Conservation (phyloP, 2,797 vertebrate genomes). For the Antrozous pallidus region DNA sequence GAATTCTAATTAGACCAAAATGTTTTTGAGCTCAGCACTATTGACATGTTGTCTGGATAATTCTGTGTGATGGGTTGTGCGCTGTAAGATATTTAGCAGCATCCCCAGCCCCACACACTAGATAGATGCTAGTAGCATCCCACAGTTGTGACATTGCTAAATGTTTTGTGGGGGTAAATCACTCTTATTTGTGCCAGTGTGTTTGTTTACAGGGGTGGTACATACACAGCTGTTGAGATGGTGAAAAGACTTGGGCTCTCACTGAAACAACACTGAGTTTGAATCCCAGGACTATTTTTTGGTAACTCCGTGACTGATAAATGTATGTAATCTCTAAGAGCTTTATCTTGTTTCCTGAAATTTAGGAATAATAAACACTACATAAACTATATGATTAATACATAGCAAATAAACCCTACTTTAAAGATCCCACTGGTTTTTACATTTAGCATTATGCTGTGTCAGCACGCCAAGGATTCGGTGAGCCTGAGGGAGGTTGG, state of each 20-base stretch:
- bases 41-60: neutral
- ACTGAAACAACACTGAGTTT: neutral
- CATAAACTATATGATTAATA: neutral
- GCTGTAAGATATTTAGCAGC: neutral
- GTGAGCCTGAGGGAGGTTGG: too few species aligned
- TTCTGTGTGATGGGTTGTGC: neutral
- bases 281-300: neutral
- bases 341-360: neutral
- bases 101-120: neutral
- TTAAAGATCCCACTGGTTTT: neutral
- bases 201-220: neutral
- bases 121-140: neutral
- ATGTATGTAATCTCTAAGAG: neutral
- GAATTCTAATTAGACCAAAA: neutral
- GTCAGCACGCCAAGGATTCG: too few species aligned
- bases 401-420: neutral
- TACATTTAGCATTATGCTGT: neutral
- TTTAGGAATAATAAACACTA: neutral
- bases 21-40: neutral
- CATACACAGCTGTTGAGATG: neutral
- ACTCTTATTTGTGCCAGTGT: neutral
- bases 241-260: neutral
- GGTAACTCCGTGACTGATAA: neutral
- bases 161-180: neutral
- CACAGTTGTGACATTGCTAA: neutral